Conservation (phyloP, 2,113 vertebrate genomes). For the Gambusia affinis region DNA sequence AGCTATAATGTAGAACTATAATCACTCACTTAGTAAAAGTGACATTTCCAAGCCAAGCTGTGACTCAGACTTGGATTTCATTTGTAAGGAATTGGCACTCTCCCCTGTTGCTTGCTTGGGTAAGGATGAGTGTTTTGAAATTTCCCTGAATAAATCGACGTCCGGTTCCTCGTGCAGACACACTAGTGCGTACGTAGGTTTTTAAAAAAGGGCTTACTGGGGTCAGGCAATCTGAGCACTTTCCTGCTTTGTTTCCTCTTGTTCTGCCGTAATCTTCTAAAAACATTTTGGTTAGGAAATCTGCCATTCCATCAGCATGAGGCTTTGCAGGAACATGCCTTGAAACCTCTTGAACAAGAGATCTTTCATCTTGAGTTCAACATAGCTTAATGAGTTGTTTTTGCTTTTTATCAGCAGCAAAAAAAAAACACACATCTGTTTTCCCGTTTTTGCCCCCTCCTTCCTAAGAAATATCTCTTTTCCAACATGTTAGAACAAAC, state of each 20-base stretch:
- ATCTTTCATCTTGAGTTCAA: not conserved
- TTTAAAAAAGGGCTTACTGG: not conserved
- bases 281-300: conserved; percentile 10
- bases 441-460: not conserved
- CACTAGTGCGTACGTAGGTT: not conserved
- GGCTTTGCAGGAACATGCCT: not conserved
- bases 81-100: not conserved
- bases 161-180: not conserved
- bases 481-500: not conserved
- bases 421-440: conserved; percentile 19
- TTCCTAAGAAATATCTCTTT: not conserved
- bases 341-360: not conserved
- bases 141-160: not conserved
- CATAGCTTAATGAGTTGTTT: not conserved
- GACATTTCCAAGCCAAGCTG: not conserved
- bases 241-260: conserved; percentile 19
- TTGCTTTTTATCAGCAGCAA: not conserved
- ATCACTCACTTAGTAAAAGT: not conserved
- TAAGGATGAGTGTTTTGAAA: not conserved
- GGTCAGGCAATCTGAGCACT: not conserved
- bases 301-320: not conserved
- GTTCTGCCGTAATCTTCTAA: not conserved
- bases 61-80: not conserved
- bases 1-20: not conserved
- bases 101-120: fast-evolving